Evolutionary conservation across 2,797 vertebrate genomes (phyloP).

Genomic region (Garrulus glandarius): DNA sequence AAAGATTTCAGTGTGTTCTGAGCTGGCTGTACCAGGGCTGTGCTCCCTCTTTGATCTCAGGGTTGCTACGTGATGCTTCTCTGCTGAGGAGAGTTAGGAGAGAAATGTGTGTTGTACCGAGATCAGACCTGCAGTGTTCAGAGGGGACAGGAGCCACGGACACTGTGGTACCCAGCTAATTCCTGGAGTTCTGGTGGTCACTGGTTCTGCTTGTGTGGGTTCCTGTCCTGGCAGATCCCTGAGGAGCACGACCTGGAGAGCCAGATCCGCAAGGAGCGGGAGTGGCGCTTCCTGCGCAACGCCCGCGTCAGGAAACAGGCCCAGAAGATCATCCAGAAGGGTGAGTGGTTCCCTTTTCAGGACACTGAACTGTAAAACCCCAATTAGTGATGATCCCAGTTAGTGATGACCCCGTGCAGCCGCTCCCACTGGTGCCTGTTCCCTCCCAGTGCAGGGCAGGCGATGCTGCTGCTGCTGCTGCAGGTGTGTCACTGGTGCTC

Average conservation of each 20-base stretch:
- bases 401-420: accelerated
- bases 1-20: neutral
- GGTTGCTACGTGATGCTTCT: neutral
- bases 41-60: neutral
- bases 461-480: neutral
- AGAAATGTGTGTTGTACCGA: neutral
- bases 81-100: neutral
- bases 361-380: accelerated
- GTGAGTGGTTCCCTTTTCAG: slow-evolving; percentile 61
- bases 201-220: neutral
- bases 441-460: accelerated
- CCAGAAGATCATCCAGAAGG: slow-evolving; percentile 87
- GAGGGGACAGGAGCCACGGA: neutral
- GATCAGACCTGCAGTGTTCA: accelerated
- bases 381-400: accelerated
- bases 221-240: slow-evolving; percentile 79
- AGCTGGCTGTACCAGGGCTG: neutral
- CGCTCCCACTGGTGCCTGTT: accelerated
- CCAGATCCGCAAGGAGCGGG: slow-evolving; percentile 92
- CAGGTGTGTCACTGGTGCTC: accelerated
- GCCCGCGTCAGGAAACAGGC: slow-evolving; percentile 86
- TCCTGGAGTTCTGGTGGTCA: neutral
- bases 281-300: slow-evolving; percentile 95
- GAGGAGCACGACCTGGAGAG: slow-evolving; percentile 96
- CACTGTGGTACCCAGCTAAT: accelerated